Evolutionary conservation across 2,113 vertebrate species (phyloP), one percentile per base, ranked within the genome.

Genomic region (Siphamia tubifer): DNA sequence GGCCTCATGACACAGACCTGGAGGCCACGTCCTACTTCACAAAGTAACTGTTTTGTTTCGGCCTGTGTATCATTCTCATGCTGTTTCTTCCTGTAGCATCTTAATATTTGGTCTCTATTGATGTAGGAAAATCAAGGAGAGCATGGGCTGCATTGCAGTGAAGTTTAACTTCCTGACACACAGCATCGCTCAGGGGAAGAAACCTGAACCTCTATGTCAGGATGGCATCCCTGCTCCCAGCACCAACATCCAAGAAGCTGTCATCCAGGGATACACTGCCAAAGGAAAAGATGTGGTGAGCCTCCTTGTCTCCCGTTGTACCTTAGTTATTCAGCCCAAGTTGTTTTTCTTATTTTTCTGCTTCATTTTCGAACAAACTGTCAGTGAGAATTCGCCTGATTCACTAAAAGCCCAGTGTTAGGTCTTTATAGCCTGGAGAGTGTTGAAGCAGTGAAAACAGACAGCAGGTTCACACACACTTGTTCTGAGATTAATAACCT

Each of bases 151-250:
- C 38, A 89, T 95, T n/a, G 92, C 94, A 7, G 94, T 94, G n/a
- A 96, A 95, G 57, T 57, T 97, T 48, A 98, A 96, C 81, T 96
- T 95, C 79, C 56, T 97, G 64, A 89, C 95, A 40, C 96, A 98
- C 71, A 86, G 42, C 0, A 89, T 98, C 0, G 94, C 32, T 6
- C 95, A 92, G 42, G 63, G 68, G 20, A 91, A 86, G 68, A 88
- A 68, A 30, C 54, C 74, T 11, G 52, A 43, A 0, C 2, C 55
- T 0, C 12, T 4, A 8, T 23, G 25, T 8, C 48, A 1, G 2
- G 21, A 54, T 1, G 64, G 40, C 23, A 30, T 30, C 34, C 62
- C 78, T 6, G 51, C 58, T 16, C 61, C 84, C 30, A 79, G 53
- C 73, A 88, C 34, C 44, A 92, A 92, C 83, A 92, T 92, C 48